Conservation (phyloP, 1,140 invertebrate genomes). For the Episyrphus balteatus region DNA sequence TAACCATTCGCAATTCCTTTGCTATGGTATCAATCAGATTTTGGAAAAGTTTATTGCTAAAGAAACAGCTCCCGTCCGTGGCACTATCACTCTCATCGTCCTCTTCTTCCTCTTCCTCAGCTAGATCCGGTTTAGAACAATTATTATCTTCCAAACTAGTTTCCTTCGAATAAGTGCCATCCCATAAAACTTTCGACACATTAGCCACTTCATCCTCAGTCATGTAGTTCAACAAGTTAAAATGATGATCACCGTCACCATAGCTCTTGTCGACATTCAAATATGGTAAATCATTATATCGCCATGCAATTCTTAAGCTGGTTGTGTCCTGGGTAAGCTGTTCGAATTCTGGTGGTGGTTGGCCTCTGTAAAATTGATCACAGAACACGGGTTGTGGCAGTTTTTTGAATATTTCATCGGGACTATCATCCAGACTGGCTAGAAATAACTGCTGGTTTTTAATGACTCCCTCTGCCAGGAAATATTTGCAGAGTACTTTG, state of each 20-base stretch:
- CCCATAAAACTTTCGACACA: constrained; percentile 40
- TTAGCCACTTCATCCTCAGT: constrained; percentile 43
- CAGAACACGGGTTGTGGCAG: constrained; percentile 37
- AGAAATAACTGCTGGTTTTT: constrained; percentile 59
- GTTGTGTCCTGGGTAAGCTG: constrained; percentile 13
- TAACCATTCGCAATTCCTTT: constrained; percentile 2
- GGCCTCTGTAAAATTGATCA: constrained; percentile 9
- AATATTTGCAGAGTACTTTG: constrained; percentile 67
- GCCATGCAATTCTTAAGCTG: constrained; percentile 74
- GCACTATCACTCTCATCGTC: constrained; percentile 2
- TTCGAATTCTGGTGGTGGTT: constrained; percentile 11
- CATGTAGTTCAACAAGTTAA: constrained; percentile 66
- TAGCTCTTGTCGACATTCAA: constrained; percentile 45
- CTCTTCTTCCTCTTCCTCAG: constrained; percentile 11
- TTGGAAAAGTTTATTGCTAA: not conserved
- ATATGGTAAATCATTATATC: constrained; percentile 63
- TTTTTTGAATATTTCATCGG: constrained; percentile 44
- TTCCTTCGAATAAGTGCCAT: constrained; percentile 9
- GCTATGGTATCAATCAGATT: not conserved
- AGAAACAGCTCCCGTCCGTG: too few relatives aligned
- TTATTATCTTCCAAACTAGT: too few relatives aligned
- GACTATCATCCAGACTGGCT: constrained; percentile 57
- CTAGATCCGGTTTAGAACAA: not conserved
- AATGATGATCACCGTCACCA: constrained; percentile 51
- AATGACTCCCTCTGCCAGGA: constrained; percentile 66